Conservation (phyloP, 1,140 invertebrate species). For the Lepidostoma basale region DNA sequence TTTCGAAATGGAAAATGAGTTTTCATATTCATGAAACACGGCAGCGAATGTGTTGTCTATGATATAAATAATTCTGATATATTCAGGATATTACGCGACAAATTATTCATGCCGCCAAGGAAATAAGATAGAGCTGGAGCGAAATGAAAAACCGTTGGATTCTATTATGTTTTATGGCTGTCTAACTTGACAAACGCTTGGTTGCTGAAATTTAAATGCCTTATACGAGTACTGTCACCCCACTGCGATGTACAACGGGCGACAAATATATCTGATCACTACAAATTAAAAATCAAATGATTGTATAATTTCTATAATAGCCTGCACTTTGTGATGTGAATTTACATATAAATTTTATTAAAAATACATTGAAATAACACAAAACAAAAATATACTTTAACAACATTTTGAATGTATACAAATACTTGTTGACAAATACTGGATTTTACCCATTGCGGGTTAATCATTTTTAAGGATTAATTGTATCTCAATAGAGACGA, state of each 20-base stretch:
- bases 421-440: no score
- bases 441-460: no score
- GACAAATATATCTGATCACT: not conserved
- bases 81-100: conserved; percentile 16
- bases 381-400: no score
- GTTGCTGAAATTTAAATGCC: conserved; percentile 9
- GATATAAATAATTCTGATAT: conserved; percentile 33
- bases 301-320: no score
- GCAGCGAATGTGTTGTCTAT: conserved; percentile 17
- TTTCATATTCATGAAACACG: conserved; percentile 4
- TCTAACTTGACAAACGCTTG: conserved; percentile 5
- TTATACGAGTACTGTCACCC: conserved; percentile 4
- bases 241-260: not conserved
- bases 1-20: no score
- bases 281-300: no score
- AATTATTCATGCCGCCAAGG: conserved; percentile 23
- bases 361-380: no score
- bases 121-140: not conserved
- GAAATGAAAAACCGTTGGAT: conserved; percentile 1
- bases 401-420: no score
- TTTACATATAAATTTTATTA: no score
- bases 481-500: no score
- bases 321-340: no score
- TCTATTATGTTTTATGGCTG: conserved; percentile 16
- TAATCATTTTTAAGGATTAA: no score